Conservation (phyloP, 2,888 invertebrate species). For the Calliphora vomitoria region DNA sequence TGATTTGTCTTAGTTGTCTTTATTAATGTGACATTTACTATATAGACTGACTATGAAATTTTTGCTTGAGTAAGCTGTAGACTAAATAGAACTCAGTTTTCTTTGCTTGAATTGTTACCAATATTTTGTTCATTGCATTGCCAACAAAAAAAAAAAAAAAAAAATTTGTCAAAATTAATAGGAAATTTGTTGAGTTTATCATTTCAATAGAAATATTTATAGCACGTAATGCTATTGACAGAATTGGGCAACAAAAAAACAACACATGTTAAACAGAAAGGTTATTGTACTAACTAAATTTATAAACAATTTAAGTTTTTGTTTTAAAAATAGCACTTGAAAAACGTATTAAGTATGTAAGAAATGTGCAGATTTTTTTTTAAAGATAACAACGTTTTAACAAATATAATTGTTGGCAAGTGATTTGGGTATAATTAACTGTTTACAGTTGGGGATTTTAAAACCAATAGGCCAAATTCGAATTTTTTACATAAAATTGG, state of each 20-base stretch:
- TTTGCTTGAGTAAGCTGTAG: constrained; percentile 6
- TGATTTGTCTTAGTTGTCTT: neutral
- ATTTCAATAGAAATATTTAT: constrained; percentile 24
- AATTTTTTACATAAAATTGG: too few relatives aligned
- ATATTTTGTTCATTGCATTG: neutral
- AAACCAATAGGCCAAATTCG: too few relatives aligned
- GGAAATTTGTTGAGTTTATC: constrained; percentile 11
- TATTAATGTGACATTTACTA: neutral
- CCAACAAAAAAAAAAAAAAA: neutral
- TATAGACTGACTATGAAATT: neutral
- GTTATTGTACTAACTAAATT: constrained; percentile 1
- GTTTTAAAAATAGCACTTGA: neutral
- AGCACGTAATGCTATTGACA: constrained; percentile 20
- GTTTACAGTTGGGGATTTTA: too few relatives aligned
- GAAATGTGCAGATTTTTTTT: too few relatives aligned
- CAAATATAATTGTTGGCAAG: too few relatives aligned
- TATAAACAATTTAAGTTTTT: neutral
- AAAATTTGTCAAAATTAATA: neutral
- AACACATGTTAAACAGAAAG: neutral
- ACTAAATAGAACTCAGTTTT: neutral
- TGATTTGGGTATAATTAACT: too few relatives aligned
- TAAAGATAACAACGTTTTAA: too few relatives aligned
- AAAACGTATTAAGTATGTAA: too few relatives aligned
- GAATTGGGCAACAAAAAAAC: neutral
- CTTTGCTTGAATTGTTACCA: neutral